Conservation (phyloP, 2,888 invertebrate genomes). For the Chloromyia formosa region DNA sequence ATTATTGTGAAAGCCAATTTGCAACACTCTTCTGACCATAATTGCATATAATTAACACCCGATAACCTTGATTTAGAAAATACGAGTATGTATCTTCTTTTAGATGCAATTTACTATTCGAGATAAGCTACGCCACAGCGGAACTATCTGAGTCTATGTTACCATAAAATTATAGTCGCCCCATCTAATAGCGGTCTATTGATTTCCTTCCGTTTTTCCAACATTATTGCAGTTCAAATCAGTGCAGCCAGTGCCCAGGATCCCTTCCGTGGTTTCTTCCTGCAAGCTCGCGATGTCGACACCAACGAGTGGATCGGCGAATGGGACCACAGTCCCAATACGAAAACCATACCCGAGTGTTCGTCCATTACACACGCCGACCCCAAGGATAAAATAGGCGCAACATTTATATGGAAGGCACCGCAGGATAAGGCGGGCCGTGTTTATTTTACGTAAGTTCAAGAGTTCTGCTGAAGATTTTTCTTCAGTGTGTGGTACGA, state of each 20-base stretch:
- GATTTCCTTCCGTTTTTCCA: no score
- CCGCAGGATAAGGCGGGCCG: conserved; percentile 72
- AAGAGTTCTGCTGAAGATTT: background rate
- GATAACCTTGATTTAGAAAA: no score
- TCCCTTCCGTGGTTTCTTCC: conserved; percentile 83
- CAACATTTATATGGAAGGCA: conserved; percentile 79
- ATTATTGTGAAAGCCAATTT: no score
- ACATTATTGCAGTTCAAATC: conserved; percentile 47
- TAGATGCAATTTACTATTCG: no score
- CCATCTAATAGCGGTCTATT: no score
- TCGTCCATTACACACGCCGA: conserved; percentile 82
- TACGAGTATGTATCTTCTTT: no score
- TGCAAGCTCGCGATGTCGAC: conserved; percentile 79
- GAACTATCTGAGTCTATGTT: no score
- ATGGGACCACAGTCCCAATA: conserved; percentile 78
- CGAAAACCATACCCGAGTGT: conserved; percentile 80
- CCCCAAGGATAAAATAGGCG: conserved; percentile 76
- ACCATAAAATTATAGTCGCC: no score
- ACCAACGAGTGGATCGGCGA: conserved; percentile 79
- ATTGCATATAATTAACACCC: no score
- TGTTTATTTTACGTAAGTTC: conserved; percentile 84
- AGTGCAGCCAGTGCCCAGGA: conserved; percentile 65
- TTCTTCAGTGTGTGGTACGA: background rate
- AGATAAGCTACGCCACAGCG: no score
- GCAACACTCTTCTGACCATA: no score